Percentiles rank a stretch among this genome's conserved stretches.
phyloP scores from a whole-genome alignment of 2,113 vertebrate genomes.

The Corynorhinus townsendii region DNA sequence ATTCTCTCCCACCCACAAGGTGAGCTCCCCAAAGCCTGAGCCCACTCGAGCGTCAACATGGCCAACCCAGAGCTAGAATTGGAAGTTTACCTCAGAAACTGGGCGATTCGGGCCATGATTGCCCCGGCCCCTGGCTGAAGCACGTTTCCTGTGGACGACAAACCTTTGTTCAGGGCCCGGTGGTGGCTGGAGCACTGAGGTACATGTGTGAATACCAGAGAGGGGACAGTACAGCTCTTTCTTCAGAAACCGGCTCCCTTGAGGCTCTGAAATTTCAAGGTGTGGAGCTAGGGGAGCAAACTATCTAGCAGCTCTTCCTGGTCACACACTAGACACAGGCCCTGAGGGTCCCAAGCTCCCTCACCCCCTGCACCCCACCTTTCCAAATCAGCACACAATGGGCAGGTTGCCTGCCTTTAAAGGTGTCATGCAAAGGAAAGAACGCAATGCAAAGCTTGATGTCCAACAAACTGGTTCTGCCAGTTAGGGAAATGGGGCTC shows the following conservation, averaged over 20 bases:
- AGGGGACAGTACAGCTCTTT: not conserved
- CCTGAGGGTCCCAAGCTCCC: not conserved
- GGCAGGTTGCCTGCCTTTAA: not conserved
- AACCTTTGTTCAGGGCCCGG: slow-evolving; percentile 26
- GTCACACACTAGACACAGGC: not conserved
- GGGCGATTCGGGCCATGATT: slow-evolving; percentile 86
- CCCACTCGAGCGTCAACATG: not conserved
- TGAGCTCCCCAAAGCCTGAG: not conserved
- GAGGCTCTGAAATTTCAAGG: not conserved
- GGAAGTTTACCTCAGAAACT: slow-evolving; percentile 89
- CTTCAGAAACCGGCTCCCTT: not conserved
- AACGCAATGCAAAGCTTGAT: not conserved
- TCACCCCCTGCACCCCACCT: not conserved
- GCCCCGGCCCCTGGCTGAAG: slow-evolving; percentile 93
- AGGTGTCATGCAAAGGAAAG: not conserved
- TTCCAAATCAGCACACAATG: not conserved
- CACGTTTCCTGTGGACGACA: slow-evolving; percentile 87
- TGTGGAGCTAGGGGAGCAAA: not conserved
- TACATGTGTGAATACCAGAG: not conserved
- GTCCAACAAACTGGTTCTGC: not conserved
- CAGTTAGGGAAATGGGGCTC: not conserved
- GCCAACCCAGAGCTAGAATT: not conserved
- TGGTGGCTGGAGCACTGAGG: not conserved
- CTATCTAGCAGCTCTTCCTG: not conserved
- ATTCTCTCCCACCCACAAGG: not conserved